These are phyloP conservation scores for Lepidonotus clava DNA, from an alignment of 2,888 invertebrate species.

Conservation along the genomic window DNA sequence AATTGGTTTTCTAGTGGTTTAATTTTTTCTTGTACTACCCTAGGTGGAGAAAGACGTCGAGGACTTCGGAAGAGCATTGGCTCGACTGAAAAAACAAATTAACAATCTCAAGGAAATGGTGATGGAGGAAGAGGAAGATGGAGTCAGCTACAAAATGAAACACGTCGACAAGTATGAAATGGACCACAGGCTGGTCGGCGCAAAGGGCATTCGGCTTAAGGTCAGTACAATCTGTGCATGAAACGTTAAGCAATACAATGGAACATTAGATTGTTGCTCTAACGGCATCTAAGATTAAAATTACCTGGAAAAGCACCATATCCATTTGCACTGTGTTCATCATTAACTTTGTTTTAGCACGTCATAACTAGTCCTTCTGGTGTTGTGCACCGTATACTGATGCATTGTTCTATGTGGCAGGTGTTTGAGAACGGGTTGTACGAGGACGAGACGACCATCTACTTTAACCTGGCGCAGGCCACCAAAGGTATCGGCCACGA, in stretches of 20 bases:
- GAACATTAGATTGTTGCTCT: not conserved
- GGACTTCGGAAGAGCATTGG: constrained; percentile 71
- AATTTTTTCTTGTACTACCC: not conserved
- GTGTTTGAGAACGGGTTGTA: constrained; percentile 78
- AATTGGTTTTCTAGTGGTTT: not conserved
- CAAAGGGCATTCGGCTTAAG: constrained; percentile 76
- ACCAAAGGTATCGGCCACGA: constrained; percentile 69
- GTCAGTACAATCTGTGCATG: constrained; percentile 63
- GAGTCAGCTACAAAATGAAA: constrained; percentile 71
- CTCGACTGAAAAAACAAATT: constrained; percentile 70
- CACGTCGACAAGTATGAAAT: constrained; percentile 75
- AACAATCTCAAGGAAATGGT: constrained; percentile 61
- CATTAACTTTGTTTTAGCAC: no score
- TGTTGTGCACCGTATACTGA: no score
- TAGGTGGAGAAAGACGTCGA: constrained; percentile 76
- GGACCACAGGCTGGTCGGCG: constrained; percentile 73
- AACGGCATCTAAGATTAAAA: not conserved
- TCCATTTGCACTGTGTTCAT: no score
- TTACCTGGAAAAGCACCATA: not conserved
- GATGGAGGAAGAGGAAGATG: constrained; percentile 61
- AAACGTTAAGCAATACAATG: not conserved
- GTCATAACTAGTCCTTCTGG: no score
- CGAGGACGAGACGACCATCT: constrained; percentile 71
- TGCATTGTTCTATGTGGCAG: constrained; percentile 65
- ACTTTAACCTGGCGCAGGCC: constrained; percentile 78